Conservation (phyloP, 2,113 vertebrate genomes). For the Sturnira hondurensis region DNA sequence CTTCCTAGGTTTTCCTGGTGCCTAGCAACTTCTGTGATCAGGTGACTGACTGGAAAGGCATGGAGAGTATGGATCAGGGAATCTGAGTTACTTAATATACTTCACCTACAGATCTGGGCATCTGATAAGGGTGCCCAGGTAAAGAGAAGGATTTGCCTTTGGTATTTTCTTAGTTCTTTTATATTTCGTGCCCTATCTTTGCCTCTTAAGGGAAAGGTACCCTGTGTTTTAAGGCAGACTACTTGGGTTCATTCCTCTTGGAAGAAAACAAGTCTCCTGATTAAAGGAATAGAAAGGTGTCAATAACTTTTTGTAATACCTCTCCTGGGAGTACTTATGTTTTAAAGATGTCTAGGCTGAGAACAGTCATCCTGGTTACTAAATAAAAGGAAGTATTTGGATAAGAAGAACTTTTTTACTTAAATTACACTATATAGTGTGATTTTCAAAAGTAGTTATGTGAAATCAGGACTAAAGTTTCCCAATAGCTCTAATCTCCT, state of each 20-base stretch:
- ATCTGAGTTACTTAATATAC: neutral
- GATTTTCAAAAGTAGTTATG: conserved; percentile 2
- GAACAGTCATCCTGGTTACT: neutral
- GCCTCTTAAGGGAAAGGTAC: neutral
- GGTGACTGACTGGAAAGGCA: neutral
- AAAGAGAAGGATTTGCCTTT: neutral
- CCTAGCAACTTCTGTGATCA: neutral
- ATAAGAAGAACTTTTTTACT: neutral
- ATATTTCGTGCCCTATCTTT: neutral
- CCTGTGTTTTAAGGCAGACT: neutral
- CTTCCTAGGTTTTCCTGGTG: neutral
- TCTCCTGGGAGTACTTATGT: neutral
- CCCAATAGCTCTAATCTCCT: neutral
- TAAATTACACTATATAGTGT: neutral
- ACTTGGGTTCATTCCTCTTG: neutral
- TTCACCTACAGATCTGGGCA: neutral
- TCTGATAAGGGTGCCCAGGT: neutral
- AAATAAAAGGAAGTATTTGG: neutral
- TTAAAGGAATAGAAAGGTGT: conserved; percentile 20
- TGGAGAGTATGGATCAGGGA: neutral
- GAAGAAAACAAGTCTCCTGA: neutral
- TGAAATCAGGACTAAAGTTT: neutral
- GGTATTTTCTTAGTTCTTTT: neutral
- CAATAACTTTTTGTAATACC: neutral
- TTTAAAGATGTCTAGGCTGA: neutral